A percentile compares a stretch with the other conserved stretches of the same genome.
Conservation (phyloP, 2,113 vertebrate species). For the Lophius piscatorius region DNA sequence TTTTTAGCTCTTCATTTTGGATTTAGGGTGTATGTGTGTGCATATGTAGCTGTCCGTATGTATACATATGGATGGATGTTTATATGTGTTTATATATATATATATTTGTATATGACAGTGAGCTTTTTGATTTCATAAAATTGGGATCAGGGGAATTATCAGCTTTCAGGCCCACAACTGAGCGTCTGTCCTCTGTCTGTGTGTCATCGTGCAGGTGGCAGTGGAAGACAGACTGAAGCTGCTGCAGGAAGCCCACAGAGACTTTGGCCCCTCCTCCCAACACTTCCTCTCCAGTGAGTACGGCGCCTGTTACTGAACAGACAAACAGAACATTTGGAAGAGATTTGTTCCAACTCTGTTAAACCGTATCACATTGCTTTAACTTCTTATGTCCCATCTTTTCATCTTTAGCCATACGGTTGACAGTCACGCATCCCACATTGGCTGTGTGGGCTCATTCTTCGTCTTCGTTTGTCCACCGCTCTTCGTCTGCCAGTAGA, state of each 20-base stretch:
- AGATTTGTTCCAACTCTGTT: conserved; percentile 20
- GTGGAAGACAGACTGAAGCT: conserved; percentile 93
- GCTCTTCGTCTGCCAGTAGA: too few relatives aligned
- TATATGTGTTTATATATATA: too few relatives aligned
- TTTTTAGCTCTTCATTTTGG: too few relatives aligned
- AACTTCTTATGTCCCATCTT: conserved; percentile 5
- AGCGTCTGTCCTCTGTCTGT: conserved; percentile 11
- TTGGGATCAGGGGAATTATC: too few relatives aligned
- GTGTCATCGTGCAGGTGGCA: conserved; percentile 81
- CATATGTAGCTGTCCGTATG: too few relatives aligned
- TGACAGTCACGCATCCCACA: not conserved
- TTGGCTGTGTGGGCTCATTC: not conserved
- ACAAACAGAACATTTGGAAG: too few relatives aligned
- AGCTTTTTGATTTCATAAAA: too few relatives aligned
- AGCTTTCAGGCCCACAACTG: conserved; percentile 9
- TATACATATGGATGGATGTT: too few relatives aligned
- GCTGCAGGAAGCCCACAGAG: conserved; percentile 92
- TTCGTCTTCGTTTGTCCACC: too few relatives aligned
- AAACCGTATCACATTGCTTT: conserved; percentile 6
- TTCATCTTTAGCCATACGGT: conserved; percentile 8
- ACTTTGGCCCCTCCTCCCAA: conserved; percentile 94
- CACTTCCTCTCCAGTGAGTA: conserved; percentile 97
- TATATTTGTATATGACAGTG: too few relatives aligned
- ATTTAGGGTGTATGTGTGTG: too few relatives aligned
- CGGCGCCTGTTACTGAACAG: conserved; percentile 1